These are phyloP conservation scores for Psittacula derbiana DNA, from an alignment of 2,797 vertebrate genomes.

Conservation along the genomic window DNA sequence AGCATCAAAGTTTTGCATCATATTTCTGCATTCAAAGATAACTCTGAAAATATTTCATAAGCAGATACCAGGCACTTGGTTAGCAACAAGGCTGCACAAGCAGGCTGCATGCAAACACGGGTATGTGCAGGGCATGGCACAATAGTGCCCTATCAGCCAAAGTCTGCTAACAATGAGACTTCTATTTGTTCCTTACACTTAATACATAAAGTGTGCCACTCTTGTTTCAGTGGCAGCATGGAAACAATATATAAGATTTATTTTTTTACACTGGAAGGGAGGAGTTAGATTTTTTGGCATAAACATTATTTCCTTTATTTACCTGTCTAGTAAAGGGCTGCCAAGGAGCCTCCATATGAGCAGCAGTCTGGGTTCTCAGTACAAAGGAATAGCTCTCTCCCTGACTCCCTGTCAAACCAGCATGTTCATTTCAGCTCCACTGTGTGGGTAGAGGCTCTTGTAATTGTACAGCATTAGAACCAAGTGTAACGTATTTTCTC, in stretches of 20 bases:
- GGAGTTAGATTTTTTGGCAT: background rate
- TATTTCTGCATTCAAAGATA: background rate
- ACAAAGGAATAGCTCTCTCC: background rate
- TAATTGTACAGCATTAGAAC: background rate
- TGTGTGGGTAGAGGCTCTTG: background rate
- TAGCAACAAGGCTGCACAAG: background rate
- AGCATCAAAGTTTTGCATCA: background rate
- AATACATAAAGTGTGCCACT: background rate
- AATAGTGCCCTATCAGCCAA: background rate
- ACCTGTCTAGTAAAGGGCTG: background rate
- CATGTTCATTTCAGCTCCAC: rapidly evolving
- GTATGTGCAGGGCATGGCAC: background rate
- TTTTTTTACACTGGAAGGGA: background rate
- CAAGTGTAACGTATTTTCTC: background rate
- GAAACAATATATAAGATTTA: background rate
- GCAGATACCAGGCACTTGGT: background rate
- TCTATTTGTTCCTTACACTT: background rate
- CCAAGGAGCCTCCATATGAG: background rate
- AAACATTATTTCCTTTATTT: background rate
- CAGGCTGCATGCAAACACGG: rapidly evolving
- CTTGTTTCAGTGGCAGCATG: background rate
- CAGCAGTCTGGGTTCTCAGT: background rate
- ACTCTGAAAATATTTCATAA: background rate
- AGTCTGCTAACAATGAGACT: background rate
- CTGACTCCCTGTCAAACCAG: background rate